Conservation (phyloP, 2,113 vertebrate species). For the Rhinogobius similis region DNA sequence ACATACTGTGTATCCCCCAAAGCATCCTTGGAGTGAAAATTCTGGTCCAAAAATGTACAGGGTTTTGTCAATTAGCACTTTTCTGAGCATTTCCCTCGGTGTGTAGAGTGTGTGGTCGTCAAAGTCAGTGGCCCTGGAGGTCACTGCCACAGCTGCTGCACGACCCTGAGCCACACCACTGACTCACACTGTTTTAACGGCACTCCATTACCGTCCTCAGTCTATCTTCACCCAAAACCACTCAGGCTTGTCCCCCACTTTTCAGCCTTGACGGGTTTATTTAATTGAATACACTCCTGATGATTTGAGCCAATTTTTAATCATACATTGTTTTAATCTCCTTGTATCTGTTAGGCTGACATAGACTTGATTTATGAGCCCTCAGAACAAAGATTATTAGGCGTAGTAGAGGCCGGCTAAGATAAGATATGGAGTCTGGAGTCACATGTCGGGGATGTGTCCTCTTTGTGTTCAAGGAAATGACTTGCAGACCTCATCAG, state of each 20-base stretch:
- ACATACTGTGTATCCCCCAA: background rate
- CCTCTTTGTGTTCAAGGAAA: slow-evolving; percentile 49
- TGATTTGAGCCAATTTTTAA: slow-evolving; percentile 60
- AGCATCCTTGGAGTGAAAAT: background rate
- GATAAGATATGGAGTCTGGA: slow-evolving; percentile 37
- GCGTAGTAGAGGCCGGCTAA: slow-evolving; percentile 23
- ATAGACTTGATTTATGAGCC: slow-evolving; percentile 64
- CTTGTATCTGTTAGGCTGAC: slow-evolving; percentile 60
- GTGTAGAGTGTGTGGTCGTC: slow-evolving; percentile 43
- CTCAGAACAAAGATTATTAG: slow-evolving; percentile 40
- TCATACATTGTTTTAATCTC: slow-evolving; percentile 61
- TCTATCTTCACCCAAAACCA: slow-evolving; percentile 24
- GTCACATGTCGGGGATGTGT: slow-evolving; percentile 37
- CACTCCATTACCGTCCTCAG: slow-evolving; percentile 25
- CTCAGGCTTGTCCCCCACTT: slow-evolving; percentile 31
- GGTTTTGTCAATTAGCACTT: background rate
- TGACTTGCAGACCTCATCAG: slow-evolving; percentile 38
- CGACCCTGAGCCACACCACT: slow-evolving; percentile 58
- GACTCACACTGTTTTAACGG: slow-evolving; percentile 32
- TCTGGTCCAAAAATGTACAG: background rate
- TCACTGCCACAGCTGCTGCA: slow-evolving; percentile 65
- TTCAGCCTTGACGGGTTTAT: slow-evolving; percentile 41
- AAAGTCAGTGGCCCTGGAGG: slow-evolving; percentile 67
- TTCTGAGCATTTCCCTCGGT: slow-evolving; percentile 39
- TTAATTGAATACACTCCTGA: slow-evolving; percentile 51